Percentiles rank a stretch among this genome's conserved stretches.
These are phyloP conservation scores for Lasioglossum lativentre DNA, from an alignment of 2,888 invertebrate genomes.

Conservation along the genomic window DNA sequence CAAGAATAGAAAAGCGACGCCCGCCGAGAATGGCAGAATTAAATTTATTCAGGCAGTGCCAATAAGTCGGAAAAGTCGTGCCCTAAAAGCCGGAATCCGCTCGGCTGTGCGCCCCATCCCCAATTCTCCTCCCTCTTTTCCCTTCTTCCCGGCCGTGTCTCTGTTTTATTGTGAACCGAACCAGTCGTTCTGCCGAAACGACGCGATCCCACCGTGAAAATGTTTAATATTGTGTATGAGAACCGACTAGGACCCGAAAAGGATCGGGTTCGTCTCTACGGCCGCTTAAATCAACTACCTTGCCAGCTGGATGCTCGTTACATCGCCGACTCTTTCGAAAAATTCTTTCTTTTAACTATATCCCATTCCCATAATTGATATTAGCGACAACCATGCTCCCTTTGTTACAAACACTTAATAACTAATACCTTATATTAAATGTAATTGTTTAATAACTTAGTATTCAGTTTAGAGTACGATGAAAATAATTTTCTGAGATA, in stretches of 20 bases:
- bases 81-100: constrained; percentile 80
- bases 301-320: background rate
- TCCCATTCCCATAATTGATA: background rate
- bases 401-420: too few species aligned
- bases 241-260: background rate
- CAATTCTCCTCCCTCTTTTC: constrained; percentile 35
- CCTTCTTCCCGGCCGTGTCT: constrained; percentile 50
- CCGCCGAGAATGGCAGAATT: constrained; percentile 79
- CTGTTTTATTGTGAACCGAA: constrained; percentile 72
- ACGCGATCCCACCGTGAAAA: constrained; percentile 43
- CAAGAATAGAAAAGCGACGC: constrained; percentile 70
- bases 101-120: constrained; percentile 46
- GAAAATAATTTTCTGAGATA: too few species aligned
- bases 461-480: too few species aligned
- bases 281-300: background rate
- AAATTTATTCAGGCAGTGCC: constrained; percentile 83
- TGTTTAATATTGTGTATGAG: constrained; percentile 36
- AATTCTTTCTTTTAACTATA: background rate
- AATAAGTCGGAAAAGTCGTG: constrained; percentile 81
- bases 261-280: background rate
- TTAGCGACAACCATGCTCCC: too few species aligned
- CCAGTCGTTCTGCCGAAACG: constrained; percentile 38
- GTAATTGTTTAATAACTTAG: too few species aligned
- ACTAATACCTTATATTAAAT: too few species aligned
- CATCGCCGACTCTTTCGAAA: background rate